phyloP scores from a whole-genome alignment of 1,140 invertebrate genomes.

The Vanessa atalanta region DNA sequence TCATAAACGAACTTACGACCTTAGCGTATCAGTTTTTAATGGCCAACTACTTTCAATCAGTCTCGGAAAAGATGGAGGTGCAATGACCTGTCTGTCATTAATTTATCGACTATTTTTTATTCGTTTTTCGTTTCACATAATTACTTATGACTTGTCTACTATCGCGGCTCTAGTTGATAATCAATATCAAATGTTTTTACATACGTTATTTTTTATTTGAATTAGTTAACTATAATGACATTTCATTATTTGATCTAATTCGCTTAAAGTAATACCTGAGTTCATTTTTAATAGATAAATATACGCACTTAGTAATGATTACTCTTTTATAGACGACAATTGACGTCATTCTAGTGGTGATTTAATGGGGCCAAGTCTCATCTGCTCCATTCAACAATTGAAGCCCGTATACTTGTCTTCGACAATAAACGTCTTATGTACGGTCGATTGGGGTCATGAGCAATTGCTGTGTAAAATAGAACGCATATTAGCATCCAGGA shows the following conservation, averaged over 20 bases:
- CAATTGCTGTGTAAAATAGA: slow-evolving; percentile 29
- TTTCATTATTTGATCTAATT: not conserved
- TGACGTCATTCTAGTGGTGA: slow-evolving; percentile 31
- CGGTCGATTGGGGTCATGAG: slow-evolving; percentile 34
- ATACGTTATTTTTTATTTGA: not conserved
- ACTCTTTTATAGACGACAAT: slow-evolving; percentile 10
- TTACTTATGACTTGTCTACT: slow-evolving; percentile 11
- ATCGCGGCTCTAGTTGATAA: not conserved
- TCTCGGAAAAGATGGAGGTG: slow-evolving; percentile 22
- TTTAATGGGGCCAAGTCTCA: slow-evolving; percentile 27
- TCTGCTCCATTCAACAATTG: slow-evolving; percentile 33
- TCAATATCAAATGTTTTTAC: not conserved
- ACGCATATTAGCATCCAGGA: slow-evolving; percentile 1
- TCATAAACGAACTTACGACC: slow-evolving; percentile 32
- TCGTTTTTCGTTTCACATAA: not conserved
- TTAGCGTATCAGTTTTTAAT: slow-evolving; percentile 23
- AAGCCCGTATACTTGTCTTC: slow-evolving; percentile 24
- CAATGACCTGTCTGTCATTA: slow-evolving; percentile 35
- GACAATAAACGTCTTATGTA: slow-evolving; percentile 27
- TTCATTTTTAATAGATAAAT: not conserved
- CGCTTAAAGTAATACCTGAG: not conserved
- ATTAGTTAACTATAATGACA: not conserved
- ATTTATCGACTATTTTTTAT: slow-evolving; percentile 21
- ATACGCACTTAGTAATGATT: not conserved
- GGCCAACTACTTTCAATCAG: slow-evolving; percentile 31